phyloP scores from a whole-genome alignment of 2,888 invertebrate species.

The Philopedon plagiatum region DNA sequence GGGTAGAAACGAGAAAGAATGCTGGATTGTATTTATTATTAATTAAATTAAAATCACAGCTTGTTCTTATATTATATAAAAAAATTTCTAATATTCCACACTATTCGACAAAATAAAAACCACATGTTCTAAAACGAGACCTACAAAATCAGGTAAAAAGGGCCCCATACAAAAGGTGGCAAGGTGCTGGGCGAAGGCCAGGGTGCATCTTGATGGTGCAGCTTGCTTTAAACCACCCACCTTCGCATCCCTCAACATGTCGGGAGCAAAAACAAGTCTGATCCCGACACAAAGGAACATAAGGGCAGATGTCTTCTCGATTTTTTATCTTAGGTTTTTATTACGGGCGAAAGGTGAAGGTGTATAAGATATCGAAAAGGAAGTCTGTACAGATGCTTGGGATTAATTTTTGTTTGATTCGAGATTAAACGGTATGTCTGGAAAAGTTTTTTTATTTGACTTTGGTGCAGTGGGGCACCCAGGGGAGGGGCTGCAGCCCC shows the following conservation, averaged over 20 bases:
- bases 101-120: too few species aligned
- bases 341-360: constrained; percentile 3
- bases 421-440: too few species aligned
- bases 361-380: background rate
- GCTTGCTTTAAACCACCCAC: constrained; percentile 39
- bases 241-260: constrained; percentile 34
- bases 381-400: constrained; percentile 30
- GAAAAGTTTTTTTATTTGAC: too few species aligned
- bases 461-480: too few species aligned
- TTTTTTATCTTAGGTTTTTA: constrained; percentile 41
- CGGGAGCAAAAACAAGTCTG: constrained; percentile 26
- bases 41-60: too few species aligned
- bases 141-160: constrained; percentile 20
- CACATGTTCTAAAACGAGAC: too few species aligned
- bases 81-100: too few species aligned
- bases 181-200: constrained; percentile 28
- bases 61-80: too few species aligned
- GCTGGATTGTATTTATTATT: too few species aligned
- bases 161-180: constrained; percentile 8
- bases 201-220: constrained; percentile 29
- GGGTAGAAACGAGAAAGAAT: too few species aligned
- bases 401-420: constrained; percentile 29
- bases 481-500: too few species aligned
- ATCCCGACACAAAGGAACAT: constrained; percentile 10
- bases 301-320: constrained; percentile 32